These are phyloP conservation scores for Coracias cyanogaster DNA, from an alignment of 2,797 vertebrate species.

Conservation along the genomic window DNA sequence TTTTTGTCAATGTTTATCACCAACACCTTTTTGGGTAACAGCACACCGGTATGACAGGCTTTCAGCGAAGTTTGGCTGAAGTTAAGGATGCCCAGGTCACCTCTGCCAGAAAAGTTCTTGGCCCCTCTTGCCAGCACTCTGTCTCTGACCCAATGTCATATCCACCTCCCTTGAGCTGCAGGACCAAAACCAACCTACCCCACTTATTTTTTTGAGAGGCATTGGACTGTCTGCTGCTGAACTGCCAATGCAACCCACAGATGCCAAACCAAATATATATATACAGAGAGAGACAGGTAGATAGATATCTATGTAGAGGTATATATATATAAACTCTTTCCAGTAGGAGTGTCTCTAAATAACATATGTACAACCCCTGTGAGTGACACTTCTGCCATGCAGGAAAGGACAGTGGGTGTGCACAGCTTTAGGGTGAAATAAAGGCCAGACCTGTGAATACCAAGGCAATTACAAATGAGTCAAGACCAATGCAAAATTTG, in stretches of 20 bases:
- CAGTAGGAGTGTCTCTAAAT: not conserved
- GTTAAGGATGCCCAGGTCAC: not conserved
- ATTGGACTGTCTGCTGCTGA: not conserved
- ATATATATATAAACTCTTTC: not conserved
- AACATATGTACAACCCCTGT: rapidly evolving
- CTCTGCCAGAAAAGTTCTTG: not conserved
- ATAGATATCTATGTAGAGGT: too few species aligned
- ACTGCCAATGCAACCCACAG: not conserved
- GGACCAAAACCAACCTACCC: not conserved
- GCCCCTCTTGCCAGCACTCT: not conserved
- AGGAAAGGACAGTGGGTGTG: not conserved
- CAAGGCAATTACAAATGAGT: not conserved
- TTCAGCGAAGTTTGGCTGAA: not conserved
- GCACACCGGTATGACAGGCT: not conserved
- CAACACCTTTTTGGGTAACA: not conserved
- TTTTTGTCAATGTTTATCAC: not conserved
- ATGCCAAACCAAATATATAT: not conserved
- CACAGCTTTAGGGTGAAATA: not conserved
- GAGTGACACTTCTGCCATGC: not conserved
- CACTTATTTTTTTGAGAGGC: not conserved
- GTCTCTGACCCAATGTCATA: not conserved
- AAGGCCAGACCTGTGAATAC: not conserved
- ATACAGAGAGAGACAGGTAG: too few species aligned
- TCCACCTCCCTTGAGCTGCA: not conserved
- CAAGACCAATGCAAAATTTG: not conserved